Conservation (phyloP, 2,113 vertebrate species). For the Aythya baeri region DNA sequence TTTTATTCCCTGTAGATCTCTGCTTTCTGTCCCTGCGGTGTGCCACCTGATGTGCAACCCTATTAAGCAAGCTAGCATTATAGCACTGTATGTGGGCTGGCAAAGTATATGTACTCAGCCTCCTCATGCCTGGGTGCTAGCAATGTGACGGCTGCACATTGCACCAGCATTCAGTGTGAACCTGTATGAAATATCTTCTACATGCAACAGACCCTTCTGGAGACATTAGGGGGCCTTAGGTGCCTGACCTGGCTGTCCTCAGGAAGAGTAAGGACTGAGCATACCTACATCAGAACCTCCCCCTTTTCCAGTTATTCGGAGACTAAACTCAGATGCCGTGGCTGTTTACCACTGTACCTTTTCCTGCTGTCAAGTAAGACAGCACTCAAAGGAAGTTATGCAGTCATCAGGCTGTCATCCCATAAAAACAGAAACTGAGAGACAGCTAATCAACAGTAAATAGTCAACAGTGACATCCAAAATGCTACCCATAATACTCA, state of each 20-base stretch:
- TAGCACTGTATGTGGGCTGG: neutral
- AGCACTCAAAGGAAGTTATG: neutral
- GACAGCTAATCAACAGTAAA: neutral
- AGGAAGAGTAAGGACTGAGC: neutral
- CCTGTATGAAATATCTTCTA: neutral
- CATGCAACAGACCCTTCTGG: neutral
- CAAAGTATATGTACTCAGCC: neutral
- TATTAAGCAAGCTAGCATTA: neutral
- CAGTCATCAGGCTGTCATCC: neutral
- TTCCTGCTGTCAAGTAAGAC: neutral
- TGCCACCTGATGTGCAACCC: neutral
- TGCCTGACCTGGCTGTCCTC: neutral
- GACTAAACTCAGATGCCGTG: neutral
- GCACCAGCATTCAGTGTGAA: no score
- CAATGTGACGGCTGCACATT: neutral
- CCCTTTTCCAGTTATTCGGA: neutral
- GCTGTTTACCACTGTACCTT: neutral
- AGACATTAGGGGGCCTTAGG: neutral
- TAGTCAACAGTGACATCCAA: neutral
- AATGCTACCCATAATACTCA: neutral
- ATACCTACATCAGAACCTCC: neutral
- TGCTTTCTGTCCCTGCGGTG: neutral
- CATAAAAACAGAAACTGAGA: neutral
- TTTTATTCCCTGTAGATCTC: neutral
- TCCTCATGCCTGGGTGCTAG: neutral